These are phyloP conservation scores for Parazoanthus atlanticus DNA, from an alignment of 92 coral and sea anemone genomes.

Conservation along the genomic window DNA sequence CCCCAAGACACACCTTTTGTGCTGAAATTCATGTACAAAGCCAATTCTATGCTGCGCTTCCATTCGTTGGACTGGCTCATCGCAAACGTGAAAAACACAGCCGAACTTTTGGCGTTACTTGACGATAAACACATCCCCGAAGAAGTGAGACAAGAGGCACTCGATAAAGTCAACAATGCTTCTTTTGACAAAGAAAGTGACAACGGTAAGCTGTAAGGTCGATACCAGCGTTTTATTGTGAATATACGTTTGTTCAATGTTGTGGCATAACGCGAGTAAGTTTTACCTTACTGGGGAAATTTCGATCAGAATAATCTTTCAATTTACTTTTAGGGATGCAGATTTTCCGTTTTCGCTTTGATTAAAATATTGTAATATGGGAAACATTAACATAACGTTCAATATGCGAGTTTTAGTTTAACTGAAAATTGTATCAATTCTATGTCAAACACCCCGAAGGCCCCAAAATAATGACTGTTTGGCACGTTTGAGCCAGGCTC, in stretches of 20 bases:
- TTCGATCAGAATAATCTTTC: conserved; percentile 1
- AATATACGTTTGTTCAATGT: not conserved
- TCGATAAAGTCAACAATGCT: conserved; percentile 81
- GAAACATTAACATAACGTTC: not conserved
- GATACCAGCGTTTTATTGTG: too few relatives aligned
- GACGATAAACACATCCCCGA: conserved; percentile 91
- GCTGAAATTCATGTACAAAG: conserved; percentile 87
- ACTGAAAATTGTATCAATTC: not conserved
- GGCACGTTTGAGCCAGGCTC: not conserved
- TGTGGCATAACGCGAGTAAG: not conserved
- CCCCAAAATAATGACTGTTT: not conserved
- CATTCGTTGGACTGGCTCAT: conserved; percentile 97
- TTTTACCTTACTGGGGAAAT: not conserved
- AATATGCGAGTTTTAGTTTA: not conserved
- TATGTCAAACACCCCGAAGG: conserved; percentile 8
- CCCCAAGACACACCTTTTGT: conserved; percentile 95
- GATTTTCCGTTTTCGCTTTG: not conserved
- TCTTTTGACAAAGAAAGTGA: conserved; percentile 45
- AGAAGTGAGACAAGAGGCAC: conserved; percentile 90
- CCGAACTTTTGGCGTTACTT: conserved; percentile 74
- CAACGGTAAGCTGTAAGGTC: conserved; percentile 6
- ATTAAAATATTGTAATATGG: not conserved
- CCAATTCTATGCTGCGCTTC: conserved; percentile 88
- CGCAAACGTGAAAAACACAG: conserved; percentile 83
- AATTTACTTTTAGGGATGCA: not conserved